Evolutionary conservation across 2,888 invertebrate species (phyloP).

Genomic region (Lutraria lutraria): DNA sequence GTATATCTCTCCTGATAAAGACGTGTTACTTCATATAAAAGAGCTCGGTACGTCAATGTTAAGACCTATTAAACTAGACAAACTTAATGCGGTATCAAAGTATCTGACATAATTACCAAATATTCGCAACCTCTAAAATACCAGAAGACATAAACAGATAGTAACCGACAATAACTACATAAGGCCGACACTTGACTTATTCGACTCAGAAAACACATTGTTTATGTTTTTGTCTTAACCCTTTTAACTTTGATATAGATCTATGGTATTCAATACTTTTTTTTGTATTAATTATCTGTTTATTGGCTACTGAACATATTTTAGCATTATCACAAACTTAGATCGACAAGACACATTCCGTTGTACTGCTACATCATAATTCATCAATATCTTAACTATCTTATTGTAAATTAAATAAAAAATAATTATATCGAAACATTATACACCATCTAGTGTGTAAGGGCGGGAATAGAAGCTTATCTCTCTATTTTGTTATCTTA

Average conservation of each 20-base stretch:
- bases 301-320: conserved; percentile 5
- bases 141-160: not conserved
- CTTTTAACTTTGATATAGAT: not conserved
- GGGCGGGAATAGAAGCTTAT: conserved; percentile 9
- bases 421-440: conserved; percentile 10
- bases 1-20: too few relatives aligned
- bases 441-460: not conserved
- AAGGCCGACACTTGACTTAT: not conserved
- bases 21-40: too few relatives aligned
- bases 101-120: too few relatives aligned
- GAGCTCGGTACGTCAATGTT: too few relatives aligned
- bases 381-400: not conserved
- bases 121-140: not conserved
- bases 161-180: not conserved
- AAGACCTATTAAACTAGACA: too few relatives aligned
- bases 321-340: not conserved
- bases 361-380: not conserved
- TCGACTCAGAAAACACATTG: not conserved
- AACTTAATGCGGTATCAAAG: too few relatives aligned
- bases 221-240: not conserved
- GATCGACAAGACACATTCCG: not conserved
- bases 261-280: not conserved
- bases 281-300: not conserved
- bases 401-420: not conserved
- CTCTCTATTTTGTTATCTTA: not conserved